Evolutionary conservation across 2,797 vertebrate species (phyloP).

Genomic region (Pangasius larnaudii): DNA sequence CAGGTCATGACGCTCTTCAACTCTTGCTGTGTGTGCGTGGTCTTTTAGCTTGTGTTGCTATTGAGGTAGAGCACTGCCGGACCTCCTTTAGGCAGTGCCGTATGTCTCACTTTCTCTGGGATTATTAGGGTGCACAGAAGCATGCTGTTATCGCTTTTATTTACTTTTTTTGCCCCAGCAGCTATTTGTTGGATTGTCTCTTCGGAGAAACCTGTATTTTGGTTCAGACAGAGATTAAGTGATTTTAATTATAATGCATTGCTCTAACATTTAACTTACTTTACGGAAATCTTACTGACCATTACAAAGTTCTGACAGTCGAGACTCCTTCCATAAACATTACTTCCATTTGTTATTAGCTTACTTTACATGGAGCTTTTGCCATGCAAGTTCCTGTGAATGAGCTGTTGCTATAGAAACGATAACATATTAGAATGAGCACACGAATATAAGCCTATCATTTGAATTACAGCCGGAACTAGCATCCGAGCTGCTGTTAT

Average conservation of each 20-base stretch:
- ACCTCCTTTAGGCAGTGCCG: neutral
- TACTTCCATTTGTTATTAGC: neutral
- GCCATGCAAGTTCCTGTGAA: neutral
- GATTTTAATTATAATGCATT: neutral
- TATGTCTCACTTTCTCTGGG: conserved; percentile 3
- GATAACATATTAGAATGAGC: neutral
- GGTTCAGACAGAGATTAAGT: neutral
- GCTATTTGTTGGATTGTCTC: conserved; percentile 15
- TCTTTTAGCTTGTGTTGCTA: conserved; percentile 3
- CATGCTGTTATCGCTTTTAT: conserved; percentile 9
- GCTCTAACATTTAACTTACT: too few species aligned
- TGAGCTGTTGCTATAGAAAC: neutral
- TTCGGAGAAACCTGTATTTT: neutral
- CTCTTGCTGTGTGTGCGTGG: conserved; percentile 12
- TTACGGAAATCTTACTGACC: neutral
- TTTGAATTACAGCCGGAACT: too few species aligned
- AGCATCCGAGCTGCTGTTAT: neutral
- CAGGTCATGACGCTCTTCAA: neutral
- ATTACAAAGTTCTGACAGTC: neutral
- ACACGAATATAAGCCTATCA: neutral
- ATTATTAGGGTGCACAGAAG: neutral
- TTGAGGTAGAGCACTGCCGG: conserved; percentile 13
- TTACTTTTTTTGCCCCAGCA: neutral
- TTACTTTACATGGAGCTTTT: neutral
- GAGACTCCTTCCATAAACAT: neutral